phyloP scores from a whole-genome alignment of 2,113 vertebrate species.

The Sturnira hondurensis region DNA sequence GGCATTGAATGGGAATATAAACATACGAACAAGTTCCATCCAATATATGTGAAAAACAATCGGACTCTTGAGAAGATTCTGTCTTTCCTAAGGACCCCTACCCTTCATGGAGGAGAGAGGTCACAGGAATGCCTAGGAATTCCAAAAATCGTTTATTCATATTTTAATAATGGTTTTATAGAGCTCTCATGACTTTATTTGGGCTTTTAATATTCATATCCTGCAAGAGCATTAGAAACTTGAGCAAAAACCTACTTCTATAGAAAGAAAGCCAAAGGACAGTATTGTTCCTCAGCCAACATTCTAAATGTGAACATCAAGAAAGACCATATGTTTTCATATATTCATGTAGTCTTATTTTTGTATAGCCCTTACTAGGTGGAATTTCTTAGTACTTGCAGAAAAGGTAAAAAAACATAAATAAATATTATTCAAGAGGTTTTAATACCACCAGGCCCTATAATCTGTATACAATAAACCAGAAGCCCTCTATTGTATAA shows the following conservation, averaged over 20 bases:
- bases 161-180: neutral
- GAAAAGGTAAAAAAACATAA: neutral
- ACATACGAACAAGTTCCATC: conserved; percentile 13
- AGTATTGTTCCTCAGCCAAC: neutral
- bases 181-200: neutral
- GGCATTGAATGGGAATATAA: conserved; percentile 11
- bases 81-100: neutral
- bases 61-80: neutral
- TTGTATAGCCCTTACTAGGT: neutral
- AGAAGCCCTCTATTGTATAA: neutral
- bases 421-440: neutral
- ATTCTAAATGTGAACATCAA: neutral
- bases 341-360: neutral
- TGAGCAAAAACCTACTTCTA: neutral
- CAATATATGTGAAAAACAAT: neutral
- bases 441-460: neutral
- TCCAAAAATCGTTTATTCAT: neutral
- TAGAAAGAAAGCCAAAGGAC: neutral
- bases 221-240: neutral
- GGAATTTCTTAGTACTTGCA: neutral
- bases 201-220: neutral
- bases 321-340: neutral
- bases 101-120: neutral
- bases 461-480: neutral
- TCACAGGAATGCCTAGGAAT: neutral